These are phyloP conservation scores for Adelges cooleyi DNA, from an alignment of 1,140 invertebrate species.

Conservation along the genomic window DNA sequence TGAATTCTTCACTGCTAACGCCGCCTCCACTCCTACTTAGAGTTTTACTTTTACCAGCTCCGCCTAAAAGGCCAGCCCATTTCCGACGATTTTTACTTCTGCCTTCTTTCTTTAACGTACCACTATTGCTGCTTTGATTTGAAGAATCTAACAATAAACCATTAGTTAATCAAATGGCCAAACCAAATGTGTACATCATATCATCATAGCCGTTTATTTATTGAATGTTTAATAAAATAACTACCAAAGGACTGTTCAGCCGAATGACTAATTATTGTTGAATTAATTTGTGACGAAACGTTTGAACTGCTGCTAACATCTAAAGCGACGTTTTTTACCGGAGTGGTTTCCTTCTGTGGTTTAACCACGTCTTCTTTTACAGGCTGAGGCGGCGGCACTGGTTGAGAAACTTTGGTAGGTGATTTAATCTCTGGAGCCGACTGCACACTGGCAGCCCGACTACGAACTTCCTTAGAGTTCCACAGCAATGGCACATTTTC, in stretches of 20 bases:
- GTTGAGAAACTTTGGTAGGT: background rate
- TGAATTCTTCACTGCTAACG: background rate
- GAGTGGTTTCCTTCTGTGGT: background rate
- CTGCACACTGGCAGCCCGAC: slow-evolving; percentile 52
- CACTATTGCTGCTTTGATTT: slow-evolving; percentile 31
- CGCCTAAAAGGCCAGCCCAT: slow-evolving; percentile 34
- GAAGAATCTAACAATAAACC: slow-evolving; percentile 32
- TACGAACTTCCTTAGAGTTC: slow-evolving; percentile 39
- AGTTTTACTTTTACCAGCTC: slow-evolving; percentile 33
- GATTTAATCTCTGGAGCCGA: slow-evolving; percentile 48
- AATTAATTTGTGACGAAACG: background rate
- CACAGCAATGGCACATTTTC: slow-evolving; percentile 56
- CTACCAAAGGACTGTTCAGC: slow-evolving; percentile 21
- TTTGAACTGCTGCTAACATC: slow-evolving; percentile 11
- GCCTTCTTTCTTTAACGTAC: slow-evolving; percentile 33
- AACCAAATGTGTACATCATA: too few relatives aligned
- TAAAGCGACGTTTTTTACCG: background rate
- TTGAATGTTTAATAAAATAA: background rate
- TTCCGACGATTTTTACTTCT: slow-evolving; percentile 34
- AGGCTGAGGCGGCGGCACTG: background rate
- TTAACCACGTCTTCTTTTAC: background rate
- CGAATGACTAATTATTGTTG: slow-evolving; percentile 4
- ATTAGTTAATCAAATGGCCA: too few relatives aligned
- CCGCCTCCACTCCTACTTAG: slow-evolving; percentile 4
- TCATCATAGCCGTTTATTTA: too few relatives aligned